Percentiles rank a stretch among this genome's conserved stretches.
Evolutionary conservation across 2,113 vertebrate genomes (phyloP).

Genomic region (Tympanuchus pallidicinctus): DNA sequence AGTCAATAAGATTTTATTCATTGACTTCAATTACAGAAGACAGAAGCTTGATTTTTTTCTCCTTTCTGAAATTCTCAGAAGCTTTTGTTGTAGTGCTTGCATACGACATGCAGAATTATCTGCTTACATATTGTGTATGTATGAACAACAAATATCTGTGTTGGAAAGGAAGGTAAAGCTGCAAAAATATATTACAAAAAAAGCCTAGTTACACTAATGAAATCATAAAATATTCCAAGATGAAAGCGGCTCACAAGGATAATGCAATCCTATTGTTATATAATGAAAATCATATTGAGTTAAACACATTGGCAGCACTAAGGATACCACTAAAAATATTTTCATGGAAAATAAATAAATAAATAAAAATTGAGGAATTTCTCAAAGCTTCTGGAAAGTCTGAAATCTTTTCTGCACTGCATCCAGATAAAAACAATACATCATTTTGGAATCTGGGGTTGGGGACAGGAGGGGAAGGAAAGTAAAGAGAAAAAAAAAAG

Average conservation of each 20-base stretch:
- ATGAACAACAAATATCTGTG: neutral
- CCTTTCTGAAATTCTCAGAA: neutral
- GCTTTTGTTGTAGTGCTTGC: neutral
- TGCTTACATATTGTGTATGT: neutral
- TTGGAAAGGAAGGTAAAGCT: neutral
- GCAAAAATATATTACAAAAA: neutral
- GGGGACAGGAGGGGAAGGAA: neutral
- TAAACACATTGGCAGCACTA: neutral
- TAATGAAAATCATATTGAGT: neutral
- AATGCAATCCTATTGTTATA: neutral
- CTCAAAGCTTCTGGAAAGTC: neutral
- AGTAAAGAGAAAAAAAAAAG: neutral
- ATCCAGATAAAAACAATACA: neutral
- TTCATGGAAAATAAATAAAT: neutral
- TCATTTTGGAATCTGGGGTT: accelerated
- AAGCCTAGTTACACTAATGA: neutral
- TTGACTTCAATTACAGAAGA: neutral
- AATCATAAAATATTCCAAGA: neutral
- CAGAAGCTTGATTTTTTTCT: neutral
- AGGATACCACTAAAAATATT: neutral
- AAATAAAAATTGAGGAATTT: neutral
- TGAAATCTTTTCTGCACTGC: neutral
- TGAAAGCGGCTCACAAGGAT: neutral
- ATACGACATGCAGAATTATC: neutral
- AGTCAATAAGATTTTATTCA: neutral